Evolutionary conservation across 1,140 invertebrate species (phyloP), one percentile per base, ranked within the genome.

Genomic region (Oreohelix idahoensis): DNA sequence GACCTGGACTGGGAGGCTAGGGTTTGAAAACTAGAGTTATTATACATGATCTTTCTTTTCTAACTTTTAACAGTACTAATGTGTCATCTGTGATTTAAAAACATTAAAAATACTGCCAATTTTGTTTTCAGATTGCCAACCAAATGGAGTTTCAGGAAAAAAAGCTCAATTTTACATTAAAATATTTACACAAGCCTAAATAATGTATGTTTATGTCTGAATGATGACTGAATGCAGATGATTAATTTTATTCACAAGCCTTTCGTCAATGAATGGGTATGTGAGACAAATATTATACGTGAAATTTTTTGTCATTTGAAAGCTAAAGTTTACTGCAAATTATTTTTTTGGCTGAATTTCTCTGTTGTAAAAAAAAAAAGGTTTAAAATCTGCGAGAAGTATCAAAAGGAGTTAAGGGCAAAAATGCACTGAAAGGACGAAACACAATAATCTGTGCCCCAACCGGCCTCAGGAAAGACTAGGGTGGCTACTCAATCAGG

Each of bases 391-490:
- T 88, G 42, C 51, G 87, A 51, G n/a, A n/a, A 84, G 26, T 91
- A 91, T 85, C 90, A 91, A 85, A 11, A 53, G 17, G 90, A 91
- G 74, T 79, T 91, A 39, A 86, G 88, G 26, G 73, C n/a, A n/a
- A 86, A 36, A 42, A 75, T 23, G 88, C 90, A 17, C 36, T 89
- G 15, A 75, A 83, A 26, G 88, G 89, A 15, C 53, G 83, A 74
- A 91, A 91, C 78, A 87, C 85, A 42, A 90, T 91, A 71, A 88
- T 91, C n/a, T 87, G 88, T 81, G 87, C 89, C 32, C 89, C 87
- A 5, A 91, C 90, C 23, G 90, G 90, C 0, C 0, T 86, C 85
- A 10, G 90, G 90, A 36, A 91, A 91, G 80, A 91, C 90, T 0
- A 74, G 85, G 29, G 89, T 90, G 10, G 90, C 90, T 29, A 79